Conservation (phyloP, 2,888 invertebrate genomes). For the Drosophila kambysellisi region DNA sequence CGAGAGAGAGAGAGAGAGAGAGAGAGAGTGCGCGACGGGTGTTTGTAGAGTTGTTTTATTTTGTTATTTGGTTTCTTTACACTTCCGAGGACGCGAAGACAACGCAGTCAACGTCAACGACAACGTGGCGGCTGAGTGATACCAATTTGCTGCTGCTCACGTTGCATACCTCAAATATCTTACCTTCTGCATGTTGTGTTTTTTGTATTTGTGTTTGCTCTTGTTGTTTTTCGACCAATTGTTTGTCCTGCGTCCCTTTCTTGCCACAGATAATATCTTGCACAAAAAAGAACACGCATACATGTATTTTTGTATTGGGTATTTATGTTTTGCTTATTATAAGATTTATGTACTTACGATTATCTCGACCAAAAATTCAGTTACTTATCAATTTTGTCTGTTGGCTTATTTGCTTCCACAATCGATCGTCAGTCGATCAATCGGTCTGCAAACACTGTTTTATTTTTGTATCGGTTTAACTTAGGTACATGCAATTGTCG, state of each 20-base stretch:
- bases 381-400: constrained; percentile 46
- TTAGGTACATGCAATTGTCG: constrained; percentile 13
- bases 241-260: constrained; percentile 52
- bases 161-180: constrained; percentile 3
- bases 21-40: constrained; percentile 32
- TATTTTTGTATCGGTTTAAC: constrained; percentile 6
- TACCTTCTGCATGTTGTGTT: constrained; percentile 17
- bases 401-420: constrained; percentile 52
- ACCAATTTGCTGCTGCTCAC: constrained; percentile 52
- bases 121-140: constrained; percentile 79
- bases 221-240: constrained; percentile 35
- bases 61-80: constrained; percentile 19
- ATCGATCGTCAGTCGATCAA: constrained; percentile 55
- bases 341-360: constrained; percentile 22
- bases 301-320: constrained; percentile 6
- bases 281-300: constrained; percentile 5
- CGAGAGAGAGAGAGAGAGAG: constrained; percentile 24
- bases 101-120: constrained; percentile 47
- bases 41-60: constrained; percentile 69
- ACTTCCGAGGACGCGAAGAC: constrained; percentile 61
- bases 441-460: constrained; percentile 23
- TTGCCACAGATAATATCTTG: constrained; percentile 51
- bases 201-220: constrained; percentile 40
- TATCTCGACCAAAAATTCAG: constrained; percentile 38
- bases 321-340: constrained; percentile 37